Conservation (phyloP, 2,888 invertebrate species). For the Ichneumon xanthorius region DNA sequence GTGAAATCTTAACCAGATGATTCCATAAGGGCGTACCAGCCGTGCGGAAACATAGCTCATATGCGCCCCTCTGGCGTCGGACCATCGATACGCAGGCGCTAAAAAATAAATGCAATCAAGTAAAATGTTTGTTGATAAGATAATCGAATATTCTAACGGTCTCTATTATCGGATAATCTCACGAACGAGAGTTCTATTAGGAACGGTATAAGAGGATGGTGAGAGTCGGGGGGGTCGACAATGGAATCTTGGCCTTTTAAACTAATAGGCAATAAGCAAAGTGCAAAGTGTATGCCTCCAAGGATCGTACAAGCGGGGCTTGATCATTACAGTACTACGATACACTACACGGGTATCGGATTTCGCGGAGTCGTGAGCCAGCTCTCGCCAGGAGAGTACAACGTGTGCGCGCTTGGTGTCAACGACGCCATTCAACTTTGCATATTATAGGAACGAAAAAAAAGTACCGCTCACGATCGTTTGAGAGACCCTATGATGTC, state of each 20-base stretch:
- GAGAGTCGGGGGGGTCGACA: not conserved
- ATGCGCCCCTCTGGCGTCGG: not conserved
- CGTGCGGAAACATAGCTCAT: not conserved
- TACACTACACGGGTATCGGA: slow-evolving; percentile 62
- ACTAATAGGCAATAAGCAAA: slow-evolving; percentile 45
- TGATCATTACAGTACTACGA: slow-evolving; percentile 62
- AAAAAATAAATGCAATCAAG: slow-evolving; percentile 12
- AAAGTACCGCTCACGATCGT: slow-evolving; percentile 37
- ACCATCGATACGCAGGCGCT: not conserved
- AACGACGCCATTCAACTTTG: slow-evolving; percentile 57
- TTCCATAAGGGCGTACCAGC: not conserved
- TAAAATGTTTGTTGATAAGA: slow-evolving; percentile 44
- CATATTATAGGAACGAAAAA: slow-evolving; percentile 59
- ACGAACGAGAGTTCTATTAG: slow-evolving; percentile 37
- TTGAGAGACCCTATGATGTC: slow-evolving; percentile 43
- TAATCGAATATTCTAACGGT: slow-evolving; percentile 52
- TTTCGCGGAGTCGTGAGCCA: slow-evolving; percentile 48
- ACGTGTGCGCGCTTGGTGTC: slow-evolving; percentile 48
- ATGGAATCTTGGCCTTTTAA: slow-evolving; percentile 50
- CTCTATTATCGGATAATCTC: slow-evolving; percentile 46
- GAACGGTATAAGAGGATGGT: slow-evolving; percentile 17
- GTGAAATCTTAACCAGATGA: not conserved
- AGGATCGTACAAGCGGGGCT: slow-evolving; percentile 50
- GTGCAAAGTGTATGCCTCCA: slow-evolving; percentile 44
- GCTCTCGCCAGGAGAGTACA: slow-evolving; percentile 21